Base-by-base conservation (phyloP, 2,888 invertebrate species). In the Odontocerum albicorne region DNA sequence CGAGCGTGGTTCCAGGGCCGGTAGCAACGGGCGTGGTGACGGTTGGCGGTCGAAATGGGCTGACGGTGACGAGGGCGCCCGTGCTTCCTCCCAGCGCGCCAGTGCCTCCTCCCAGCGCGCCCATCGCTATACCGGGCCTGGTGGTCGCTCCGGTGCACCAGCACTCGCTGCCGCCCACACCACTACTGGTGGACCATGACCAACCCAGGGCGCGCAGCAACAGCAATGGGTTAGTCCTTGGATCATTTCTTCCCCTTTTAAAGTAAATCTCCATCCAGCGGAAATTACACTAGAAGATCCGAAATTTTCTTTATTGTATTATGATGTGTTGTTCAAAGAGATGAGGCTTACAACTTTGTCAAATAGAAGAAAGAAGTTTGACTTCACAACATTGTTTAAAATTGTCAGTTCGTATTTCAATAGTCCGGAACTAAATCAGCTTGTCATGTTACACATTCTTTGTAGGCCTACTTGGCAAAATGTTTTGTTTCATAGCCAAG, bases 131-230 rank as follows among this genome's bases (percentile, higher is more conserved):
- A 72, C 73, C 70, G 72, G 72, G 67, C 68, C 70, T 67, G 61
- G 65, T 65, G 60, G 62, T 66, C 59, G 59, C 63, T 60, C 60
- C 63, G 68, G 70, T 62, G 66, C 60, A 61, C 59, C 62, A 64
- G 62, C 60, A 61, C 62, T 60, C 58, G 52, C 57, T 62, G 31
- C 52, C 31, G 58, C 52, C 42, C n/a, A 4, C 38, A 7, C 42
- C 43, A 8, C 47, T 33, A 12, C 42, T 43, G 43, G 49, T 46
- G 15, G 75, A 75, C 67, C 75, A 73, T 68, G 76, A 78, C 75
- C 77, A 75, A 75, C 77, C 77, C 73, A 76, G 77, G 70, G 73
- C 74, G 67, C 73, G 75, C 61, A 77, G 72, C 68, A 71, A 65
- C 68, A 74, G 73, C 67, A 75, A 75, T 68, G 77, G 76, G 77